Evolutionary conservation across 2,113 vertebrate genomes (phyloP), one percentile per base, ranked within the genome.

Genomic region (Plotosus lineatus): DNA sequence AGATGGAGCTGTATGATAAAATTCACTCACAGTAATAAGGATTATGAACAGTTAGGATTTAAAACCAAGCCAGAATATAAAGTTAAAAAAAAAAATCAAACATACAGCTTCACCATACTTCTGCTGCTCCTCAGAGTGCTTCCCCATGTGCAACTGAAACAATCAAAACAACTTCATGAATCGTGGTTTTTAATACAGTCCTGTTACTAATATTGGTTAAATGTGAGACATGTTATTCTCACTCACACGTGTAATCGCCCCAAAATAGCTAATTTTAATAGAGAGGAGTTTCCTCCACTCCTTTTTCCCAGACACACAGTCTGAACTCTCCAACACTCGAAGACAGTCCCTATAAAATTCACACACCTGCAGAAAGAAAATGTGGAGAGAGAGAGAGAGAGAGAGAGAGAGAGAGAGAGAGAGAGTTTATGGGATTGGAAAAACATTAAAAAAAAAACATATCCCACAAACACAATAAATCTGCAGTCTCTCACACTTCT

Each of bases 211-310:
- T n/a, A n/a, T n/a, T n/a, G n/a, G n/a, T n/a, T n/a, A n/a, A n/a
- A 8, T 44, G 48, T 50, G 68, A 61, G 46, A 36, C 11, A 23
- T 48, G 19, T 38, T 50, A 14, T 9, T 17, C n/a, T 4, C 17
- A 85, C 97, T 94, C 82, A 99, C 97, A 0, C 99, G 95, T 68
- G 96, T 97, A 23, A 99, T 94, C 0, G 97, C 91, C 1, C 95
- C 95, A 2, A 98, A 99, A 79, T 98, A 98, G 83, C 95, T 97
- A 82, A 97, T 98, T 87, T 99, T 99, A 96, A 99, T 98, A 44
- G 95, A 95, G 2, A 98, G 95, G 78, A 98, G 91, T 46, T 98
- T 99, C 92, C 96, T 98, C 97, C 98, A 99, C 83, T 99, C 97
- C 84, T 98, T 99, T 92, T 98, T 97, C 15, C 98, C 98, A 84